Evolutionary conservation across 2,113 vertebrate genomes (phyloP).

Genomic region (Labeo catla): DNA sequence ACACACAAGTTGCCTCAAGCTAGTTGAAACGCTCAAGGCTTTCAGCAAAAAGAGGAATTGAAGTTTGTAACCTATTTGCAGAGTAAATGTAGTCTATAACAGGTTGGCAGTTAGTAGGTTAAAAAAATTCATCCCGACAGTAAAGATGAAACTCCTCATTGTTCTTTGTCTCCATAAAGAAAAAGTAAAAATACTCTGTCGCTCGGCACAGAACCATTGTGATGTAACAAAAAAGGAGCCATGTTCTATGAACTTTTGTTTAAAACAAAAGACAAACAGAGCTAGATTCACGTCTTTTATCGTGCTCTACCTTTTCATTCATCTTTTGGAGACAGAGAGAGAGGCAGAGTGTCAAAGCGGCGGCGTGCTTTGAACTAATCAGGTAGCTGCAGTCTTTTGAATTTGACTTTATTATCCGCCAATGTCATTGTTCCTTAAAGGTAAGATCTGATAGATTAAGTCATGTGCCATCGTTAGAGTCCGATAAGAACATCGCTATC

Average conservation of each 20-base stretch:
- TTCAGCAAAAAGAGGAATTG: constrained; percentile 44
- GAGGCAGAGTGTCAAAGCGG: neutral
- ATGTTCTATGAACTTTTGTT: constrained; percentile 69
- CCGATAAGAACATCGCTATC: constrained; percentile 61
- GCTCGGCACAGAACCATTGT: constrained; percentile 40
- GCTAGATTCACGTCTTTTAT: constrained; percentile 59
- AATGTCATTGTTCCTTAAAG: constrained; percentile 49
- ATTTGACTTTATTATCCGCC: constrained; percentile 61
- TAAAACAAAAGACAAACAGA: constrained; percentile 68
- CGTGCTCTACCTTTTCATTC: constrained; percentile 32
- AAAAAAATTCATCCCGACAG: constrained; percentile 50
- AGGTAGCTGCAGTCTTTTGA: constrained; percentile 63
- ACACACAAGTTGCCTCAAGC: neutral
- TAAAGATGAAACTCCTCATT: constrained; percentile 66
- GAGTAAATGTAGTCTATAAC: constrained; percentile 66
- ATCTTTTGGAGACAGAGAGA: constrained; percentile 30
- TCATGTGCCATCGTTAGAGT: constrained; percentile 44
- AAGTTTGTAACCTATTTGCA: constrained; percentile 64
- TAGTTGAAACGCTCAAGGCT: neutral
- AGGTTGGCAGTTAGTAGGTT: constrained; percentile 59
- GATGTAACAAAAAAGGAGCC: constrained; percentile 66
- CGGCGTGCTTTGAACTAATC: constrained; percentile 67
- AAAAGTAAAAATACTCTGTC: constrained; percentile 37
- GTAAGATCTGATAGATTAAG: constrained; percentile 55
- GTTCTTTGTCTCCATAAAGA: constrained; percentile 63